Conservation (phyloP, 2,888 invertebrate species). For the Pocota personata region DNA sequence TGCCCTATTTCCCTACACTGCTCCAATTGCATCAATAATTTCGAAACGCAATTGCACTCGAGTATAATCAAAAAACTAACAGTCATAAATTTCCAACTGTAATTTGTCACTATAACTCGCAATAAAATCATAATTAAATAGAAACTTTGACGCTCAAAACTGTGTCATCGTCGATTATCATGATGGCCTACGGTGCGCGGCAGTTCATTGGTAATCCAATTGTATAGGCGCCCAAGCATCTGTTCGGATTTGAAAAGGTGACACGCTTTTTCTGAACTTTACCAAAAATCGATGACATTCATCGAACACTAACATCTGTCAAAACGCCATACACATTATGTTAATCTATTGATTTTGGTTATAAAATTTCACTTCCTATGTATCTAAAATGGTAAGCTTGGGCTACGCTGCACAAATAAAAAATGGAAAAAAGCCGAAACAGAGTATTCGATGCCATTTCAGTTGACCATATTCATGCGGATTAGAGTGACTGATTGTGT, state of each 20-base stretch:
- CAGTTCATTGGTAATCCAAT: neutral
- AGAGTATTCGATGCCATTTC: neutral
- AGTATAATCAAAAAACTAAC: neutral
- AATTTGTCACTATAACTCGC: constrained; percentile 39
- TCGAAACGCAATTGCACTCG: neutral
- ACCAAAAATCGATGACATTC: neutral
- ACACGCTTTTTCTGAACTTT: constrained; percentile 28
- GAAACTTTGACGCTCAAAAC: constrained; percentile 39
- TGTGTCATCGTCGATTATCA: constrained; percentile 51
- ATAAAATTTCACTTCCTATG: constrained; percentile 22
- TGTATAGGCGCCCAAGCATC: neutral
- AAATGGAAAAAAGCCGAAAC: neutral
- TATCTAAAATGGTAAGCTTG: neutral
- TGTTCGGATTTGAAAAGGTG: constrained; percentile 3
- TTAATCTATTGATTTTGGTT: constrained; percentile 7
- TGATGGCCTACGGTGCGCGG: constrained; percentile 39
- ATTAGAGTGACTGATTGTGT: neutral
- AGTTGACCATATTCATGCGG: neutral
- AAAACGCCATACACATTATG: neutral
- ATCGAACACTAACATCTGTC: neutral
- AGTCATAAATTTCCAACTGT: constrained; percentile 14
- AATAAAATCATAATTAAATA: constrained; percentile 37
- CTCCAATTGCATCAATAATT: constrained; percentile 27
- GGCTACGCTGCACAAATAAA: too few relatives aligned
- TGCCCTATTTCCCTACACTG: constrained; percentile 15